Evolutionary conservation across 2,113 vertebrate genomes (phyloP), one percentile per base, ranked within the genome.

Genomic region (Anser cygnoides): DNA sequence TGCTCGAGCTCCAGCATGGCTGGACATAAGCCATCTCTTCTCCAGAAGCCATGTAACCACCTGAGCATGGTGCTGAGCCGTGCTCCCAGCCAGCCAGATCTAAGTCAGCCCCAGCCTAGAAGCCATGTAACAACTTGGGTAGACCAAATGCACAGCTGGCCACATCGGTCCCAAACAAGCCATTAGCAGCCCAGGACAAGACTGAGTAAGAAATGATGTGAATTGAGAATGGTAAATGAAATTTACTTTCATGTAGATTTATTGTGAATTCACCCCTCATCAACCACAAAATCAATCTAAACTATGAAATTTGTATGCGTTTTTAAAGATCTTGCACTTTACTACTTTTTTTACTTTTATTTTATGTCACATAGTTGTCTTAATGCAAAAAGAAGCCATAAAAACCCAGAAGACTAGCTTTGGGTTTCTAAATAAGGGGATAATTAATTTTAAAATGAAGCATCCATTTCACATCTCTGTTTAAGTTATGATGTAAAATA

Each of bases 261-360:
- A 81, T 86, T 88, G 94, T 83, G 84, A 96, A 88, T 96, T 97
- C 62, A 91, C 88, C 6, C 12, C 87, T 95, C 90, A 61, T 94
- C 23, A 81, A 76, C 95, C 37, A 96, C 93, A 91, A 96, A 97
- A 94, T 61, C 84, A 95, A 78, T 88, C 89, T 93, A 89, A 74
- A 90, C 61, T 90, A 96, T 90, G 55, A 96, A 96, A 97, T 97
- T 96, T 95, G 43, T 96, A 94, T 73, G 86, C 3, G 3, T 95
- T 97, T 97, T 97, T 89, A 91, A 96, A 97, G 93, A 97, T 94
- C 77, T 96, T 97, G 98, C 96, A 98, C 98, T 98, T 97, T 98
- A 98, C 93, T 67, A 12, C 52, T 90, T 92, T 41, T 86, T 80
- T 88, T 71, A 61, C 21, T 87, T 96, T 95, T 94, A 93, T 96